These are phyloP conservation scores for Pelvicachromis taeniatus DNA, from an alignment of 2,113 vertebrate genomes.

Conservation along the genomic window DNA sequence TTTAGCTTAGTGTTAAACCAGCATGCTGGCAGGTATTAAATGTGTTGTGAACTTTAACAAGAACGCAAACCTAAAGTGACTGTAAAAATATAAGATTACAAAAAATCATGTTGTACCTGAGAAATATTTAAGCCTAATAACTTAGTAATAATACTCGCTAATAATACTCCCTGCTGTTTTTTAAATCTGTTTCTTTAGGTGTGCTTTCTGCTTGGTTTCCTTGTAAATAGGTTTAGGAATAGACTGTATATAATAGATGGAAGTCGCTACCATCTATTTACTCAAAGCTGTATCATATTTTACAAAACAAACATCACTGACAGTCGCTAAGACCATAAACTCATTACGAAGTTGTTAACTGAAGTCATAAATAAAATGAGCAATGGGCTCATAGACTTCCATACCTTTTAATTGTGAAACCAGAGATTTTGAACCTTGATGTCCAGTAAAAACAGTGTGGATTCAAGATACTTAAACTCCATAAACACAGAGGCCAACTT, in stretches of 20 bases:
- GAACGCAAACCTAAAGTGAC: background rate
- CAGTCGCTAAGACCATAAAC: background rate
- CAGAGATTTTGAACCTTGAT: background rate
- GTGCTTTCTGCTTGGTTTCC: background rate
- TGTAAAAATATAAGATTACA: background rate
- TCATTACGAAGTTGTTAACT: background rate
- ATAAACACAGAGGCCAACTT: background rate
- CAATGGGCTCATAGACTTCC: background rate
- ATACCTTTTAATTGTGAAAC: background rate
- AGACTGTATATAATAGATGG: background rate
- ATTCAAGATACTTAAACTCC: background rate
- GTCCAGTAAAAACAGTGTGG: background rate
- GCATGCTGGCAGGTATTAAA: background rate
- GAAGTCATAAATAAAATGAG: background rate
- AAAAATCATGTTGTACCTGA: background rate
- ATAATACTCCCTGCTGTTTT: background rate
- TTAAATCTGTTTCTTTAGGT: background rate
- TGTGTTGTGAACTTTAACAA: background rate
- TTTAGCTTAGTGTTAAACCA: too few relatives aligned
- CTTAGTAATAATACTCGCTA: background rate
- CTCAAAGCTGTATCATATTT: background rate
- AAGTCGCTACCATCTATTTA: background rate
- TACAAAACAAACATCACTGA: background rate
- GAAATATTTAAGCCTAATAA: background rate
- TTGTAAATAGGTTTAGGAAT: background rate